Percentiles rank a stretch among this genome's conserved stretches.
Conservation (phyloP, 2,888 invertebrate species). For the Callyntrura guangdongensis region DNA sequence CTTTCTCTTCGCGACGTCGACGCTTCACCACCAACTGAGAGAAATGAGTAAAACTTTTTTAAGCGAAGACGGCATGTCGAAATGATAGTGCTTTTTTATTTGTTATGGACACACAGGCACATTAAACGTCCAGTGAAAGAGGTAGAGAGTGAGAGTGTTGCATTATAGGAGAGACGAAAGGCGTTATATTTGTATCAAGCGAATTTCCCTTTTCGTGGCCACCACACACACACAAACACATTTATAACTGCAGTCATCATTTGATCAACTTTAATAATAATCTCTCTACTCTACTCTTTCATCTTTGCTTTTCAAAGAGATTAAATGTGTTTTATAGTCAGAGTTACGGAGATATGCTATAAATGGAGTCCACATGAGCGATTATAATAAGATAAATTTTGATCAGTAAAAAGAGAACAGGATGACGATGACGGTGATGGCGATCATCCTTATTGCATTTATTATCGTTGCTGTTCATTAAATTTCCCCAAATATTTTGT, state of each 20-base stretch:
- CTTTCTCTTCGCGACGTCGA: slow-evolving; percentile 52
- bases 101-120: slow-evolving; percentile 23
- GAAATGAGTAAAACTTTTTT: slow-evolving; percentile 61
- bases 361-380: slow-evolving; percentile 71
- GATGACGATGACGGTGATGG: slow-evolving; percentile 21
- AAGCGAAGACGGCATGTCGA: slow-evolving; percentile 12
- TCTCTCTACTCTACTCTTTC: slow-evolving; percentile 33
- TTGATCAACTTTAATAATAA: slow-evolving; percentile 72
- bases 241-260: slow-evolving; percentile 34
- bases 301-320: slow-evolving; percentile 13
- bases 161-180: neutral
- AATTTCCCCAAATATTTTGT: neutral
- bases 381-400: slow-evolving; percentile 76
- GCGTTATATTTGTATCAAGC: neutral
- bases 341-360: slow-evolving; percentile 54
- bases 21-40: slow-evolving; percentile 74
- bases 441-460: neutral
- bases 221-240: too few relatives aligned
- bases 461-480: slow-evolving; percentile 17
- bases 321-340: slow-evolving; percentile 51
- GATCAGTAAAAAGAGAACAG: slow-evolving; percentile 49
- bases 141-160: neutral
- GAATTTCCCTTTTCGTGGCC: neutral
- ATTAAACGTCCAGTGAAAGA: slow-evolving; percentile 5
- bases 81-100: slow-evolving; percentile 32